These are phyloP conservation scores for Mactromeris polynyma DNA, from an alignment of 2,888 invertebrate genomes.

Conservation along the genomic window DNA sequence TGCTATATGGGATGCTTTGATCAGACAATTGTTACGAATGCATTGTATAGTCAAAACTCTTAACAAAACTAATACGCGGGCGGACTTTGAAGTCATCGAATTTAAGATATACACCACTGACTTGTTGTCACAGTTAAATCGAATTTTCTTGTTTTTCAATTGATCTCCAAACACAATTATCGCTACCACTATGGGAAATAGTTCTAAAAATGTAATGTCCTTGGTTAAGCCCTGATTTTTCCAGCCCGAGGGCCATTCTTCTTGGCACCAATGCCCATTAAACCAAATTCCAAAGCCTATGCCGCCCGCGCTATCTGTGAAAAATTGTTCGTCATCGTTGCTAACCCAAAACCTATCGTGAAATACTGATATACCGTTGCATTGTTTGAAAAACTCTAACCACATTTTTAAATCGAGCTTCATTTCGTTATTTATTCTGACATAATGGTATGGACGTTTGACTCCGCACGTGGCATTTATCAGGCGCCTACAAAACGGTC, in stretches of 20 bases:
- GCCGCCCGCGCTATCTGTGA: constrained; percentile 49
- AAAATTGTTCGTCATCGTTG: constrained; percentile 42
- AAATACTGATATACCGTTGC: neutral
- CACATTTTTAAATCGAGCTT: neutral
- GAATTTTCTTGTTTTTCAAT: constrained; percentile 11
- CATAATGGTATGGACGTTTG: no score
- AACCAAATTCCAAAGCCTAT: constrained; percentile 23
- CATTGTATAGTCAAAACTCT: constrained; percentile 36
- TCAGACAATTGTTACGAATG: constrained; percentile 31
- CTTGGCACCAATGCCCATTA: constrained; percentile 1
- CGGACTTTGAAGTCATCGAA: constrained; percentile 41
- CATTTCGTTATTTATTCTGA: neutral
- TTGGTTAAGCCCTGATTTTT: neutral
- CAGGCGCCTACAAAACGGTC: constrained; percentile 52
- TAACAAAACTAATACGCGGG: constrained; percentile 39
- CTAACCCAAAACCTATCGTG: constrained; percentile 19
- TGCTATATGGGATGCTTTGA: constrained; percentile 32
- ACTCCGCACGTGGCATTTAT: constrained; percentile 27
- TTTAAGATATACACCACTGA: constrained; percentile 39
- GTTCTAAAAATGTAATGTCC: constrained; percentile 32
- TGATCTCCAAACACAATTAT: constrained; percentile 24
- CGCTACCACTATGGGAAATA: constrained; percentile 35
- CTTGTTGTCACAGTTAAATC: constrained; percentile 47
- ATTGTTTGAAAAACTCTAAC: neutral
- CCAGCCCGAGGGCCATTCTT: neutral